These are phyloP conservation scores for Rhadina sibilatrix DNA, from an alignment of 2,113 vertebrate species.

Conservation along the genomic window DNA sequence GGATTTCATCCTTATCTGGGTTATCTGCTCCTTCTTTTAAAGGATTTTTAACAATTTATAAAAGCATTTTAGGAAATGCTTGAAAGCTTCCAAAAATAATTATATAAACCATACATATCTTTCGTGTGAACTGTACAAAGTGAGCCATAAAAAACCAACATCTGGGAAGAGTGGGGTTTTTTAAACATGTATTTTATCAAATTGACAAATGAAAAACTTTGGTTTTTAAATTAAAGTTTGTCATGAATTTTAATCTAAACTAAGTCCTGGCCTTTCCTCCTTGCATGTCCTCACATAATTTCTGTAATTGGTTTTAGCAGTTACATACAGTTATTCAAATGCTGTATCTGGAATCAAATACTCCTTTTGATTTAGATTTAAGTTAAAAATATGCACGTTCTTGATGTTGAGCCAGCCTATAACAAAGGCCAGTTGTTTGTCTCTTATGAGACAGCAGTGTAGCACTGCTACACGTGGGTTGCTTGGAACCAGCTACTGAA, in stretches of 20 bases:
- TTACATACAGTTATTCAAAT: not conserved
- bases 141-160: not conserved
- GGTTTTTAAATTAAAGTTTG: not conserved
- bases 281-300: not conserved
- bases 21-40: not conserved
- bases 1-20: not conserved
- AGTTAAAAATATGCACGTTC: not conserved
- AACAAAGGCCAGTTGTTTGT: not conserved
- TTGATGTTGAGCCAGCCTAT: not conserved
- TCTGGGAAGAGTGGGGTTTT: not conserved
- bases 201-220: not conserved
- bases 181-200: not conserved
- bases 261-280: not conserved
- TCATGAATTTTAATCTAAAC: not conserved
- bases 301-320: not conserved
- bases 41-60: not conserved
- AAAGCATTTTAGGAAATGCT: not conserved
- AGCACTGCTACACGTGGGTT: not conserved
- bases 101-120: not conserved
- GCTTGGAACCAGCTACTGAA: not conserved
- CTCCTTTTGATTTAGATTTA: not conserved
- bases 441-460: not conserved
- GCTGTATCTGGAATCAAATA: not conserved
- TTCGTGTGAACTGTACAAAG: not conserved
- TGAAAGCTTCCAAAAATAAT: not conserved